Conservation (phyloP, 2,113 vertebrate species). For the Marmota monax region DNA sequence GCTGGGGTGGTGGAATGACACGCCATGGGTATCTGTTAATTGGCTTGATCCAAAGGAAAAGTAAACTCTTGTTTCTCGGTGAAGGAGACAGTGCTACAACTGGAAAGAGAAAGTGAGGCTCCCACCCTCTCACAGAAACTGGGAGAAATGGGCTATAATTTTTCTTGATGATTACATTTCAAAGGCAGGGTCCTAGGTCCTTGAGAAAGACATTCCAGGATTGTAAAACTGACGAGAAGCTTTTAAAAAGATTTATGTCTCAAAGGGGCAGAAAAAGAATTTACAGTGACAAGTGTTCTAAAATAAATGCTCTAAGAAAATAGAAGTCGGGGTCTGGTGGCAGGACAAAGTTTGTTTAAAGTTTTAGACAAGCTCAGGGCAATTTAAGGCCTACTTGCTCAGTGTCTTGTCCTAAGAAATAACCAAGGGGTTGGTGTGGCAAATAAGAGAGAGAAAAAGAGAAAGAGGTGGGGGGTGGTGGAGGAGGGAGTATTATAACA, state of each 20-base stretch:
- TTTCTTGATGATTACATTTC: slow-evolving; percentile 11
- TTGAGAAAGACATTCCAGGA: not conserved
- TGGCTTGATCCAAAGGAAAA: not conserved
- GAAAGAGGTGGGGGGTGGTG: no score
- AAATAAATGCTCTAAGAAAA: slow-evolving; percentile 44
- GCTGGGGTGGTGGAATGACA: not conserved
- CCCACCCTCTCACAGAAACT: not conserved
- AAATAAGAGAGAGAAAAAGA: not conserved
- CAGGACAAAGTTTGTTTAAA: not conserved
- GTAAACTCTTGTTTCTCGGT: not conserved
- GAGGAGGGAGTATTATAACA: not conserved
- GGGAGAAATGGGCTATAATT: not conserved
- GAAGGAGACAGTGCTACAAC: not conserved
- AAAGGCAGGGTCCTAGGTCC: not conserved
- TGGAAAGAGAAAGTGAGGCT: not conserved
- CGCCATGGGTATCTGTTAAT: not conserved
- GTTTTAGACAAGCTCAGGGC: not conserved
- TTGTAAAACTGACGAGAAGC: not conserved
- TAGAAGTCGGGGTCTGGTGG: not conserved
- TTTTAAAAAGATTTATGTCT: not conserved
- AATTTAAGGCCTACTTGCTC: not conserved
- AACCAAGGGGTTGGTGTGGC: not conserved
- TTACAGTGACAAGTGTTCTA: slow-evolving; percentile 4
- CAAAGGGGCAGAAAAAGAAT: slow-evolving; percentile 8
- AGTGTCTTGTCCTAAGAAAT: not conserved